Conservation (phyloP, 2,888 invertebrate species). For the Parthenolecanium corni region DNA sequence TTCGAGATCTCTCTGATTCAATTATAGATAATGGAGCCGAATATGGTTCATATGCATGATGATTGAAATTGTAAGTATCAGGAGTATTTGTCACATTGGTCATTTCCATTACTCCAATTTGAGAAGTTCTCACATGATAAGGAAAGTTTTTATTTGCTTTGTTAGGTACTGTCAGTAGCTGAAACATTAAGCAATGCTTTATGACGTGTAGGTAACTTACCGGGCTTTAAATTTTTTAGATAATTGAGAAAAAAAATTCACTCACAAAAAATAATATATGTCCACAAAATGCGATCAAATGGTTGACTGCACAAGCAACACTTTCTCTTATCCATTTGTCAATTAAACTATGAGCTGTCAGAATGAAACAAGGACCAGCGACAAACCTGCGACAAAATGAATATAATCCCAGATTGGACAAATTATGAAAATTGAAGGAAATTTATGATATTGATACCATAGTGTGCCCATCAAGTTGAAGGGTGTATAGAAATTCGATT, state of each 20-base stretch:
- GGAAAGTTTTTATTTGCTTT: conserved; percentile 82
- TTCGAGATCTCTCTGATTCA: conserved; percentile 22
- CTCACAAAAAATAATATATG: conserved; percentile 59
- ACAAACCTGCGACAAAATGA: conserved; percentile 50
- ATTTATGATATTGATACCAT: conserved; percentile 47
- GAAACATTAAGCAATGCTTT: conserved; percentile 36
- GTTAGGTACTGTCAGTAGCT: conserved; percentile 71
- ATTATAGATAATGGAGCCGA: conserved; percentile 31
- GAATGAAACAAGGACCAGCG: conserved; percentile 64
- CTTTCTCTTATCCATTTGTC: conserved; percentile 70
- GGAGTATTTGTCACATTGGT: conserved; percentile 43
- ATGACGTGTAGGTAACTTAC: neutral
- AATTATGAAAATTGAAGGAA: conserved; percentile 2
- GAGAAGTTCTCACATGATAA: conserved; percentile 77
- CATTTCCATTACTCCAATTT: conserved; percentile 59
- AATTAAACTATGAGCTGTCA: conserved; percentile 60
- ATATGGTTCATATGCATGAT: conserved; percentile 51
- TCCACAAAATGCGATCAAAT: conserved; percentile 53
- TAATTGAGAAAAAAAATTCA: conserved; percentile 13
- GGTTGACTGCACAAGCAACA: conserved; percentile 55
- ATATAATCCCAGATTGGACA: neutral
- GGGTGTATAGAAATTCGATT: conserved; percentile 69
- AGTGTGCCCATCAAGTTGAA: conserved; percentile 70
- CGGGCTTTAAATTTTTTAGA: neutral
- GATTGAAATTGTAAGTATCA: conserved; percentile 49